Base-by-base conservation (phyloP, 1,140 invertebrate species). In the Temnothorax nylanderi region DNA sequence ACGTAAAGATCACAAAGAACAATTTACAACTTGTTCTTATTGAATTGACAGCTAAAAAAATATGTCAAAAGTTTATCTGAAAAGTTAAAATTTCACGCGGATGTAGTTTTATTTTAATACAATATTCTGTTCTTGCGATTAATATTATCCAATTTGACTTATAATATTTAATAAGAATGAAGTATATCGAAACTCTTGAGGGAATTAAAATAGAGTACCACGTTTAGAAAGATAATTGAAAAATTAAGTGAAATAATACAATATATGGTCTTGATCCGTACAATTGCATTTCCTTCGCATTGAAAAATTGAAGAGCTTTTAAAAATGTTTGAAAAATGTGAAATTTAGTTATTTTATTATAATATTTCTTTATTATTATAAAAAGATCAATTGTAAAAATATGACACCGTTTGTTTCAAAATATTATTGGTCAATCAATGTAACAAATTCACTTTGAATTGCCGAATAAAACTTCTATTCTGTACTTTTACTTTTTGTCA, bases 401-500 rank as follows among this genome's bases (percentile, higher is more conserved):
- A 16, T 54, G 4, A 47, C 58, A 47, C 10, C 26, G 47, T 47
- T 60, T 32, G 58, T 64, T n/a, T 16, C 4, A 78, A 65, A 78
- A 65, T 65, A 21, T 62, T 64, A 47, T 77, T 65, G 64, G 1
- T 47, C 60, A 49, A 21, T 47, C 60, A 49, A 21, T 16, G 5
- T 34, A 21, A 78, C 10, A 78, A 64, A 78, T 78, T 65, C 13
- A 47, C 37, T 78, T 78, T 7, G 10, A 32, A 78, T 78, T 21
- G 16, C 32, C 26, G 58, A 78, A 47, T 78, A 78, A 78, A 77
- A 64, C 16, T 44, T 76, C 16, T 26, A 56, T 1, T n/a, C 34
- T 6, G 16, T 32, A 44, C 13, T 34, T 78, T 49, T 65, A 78
- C 18, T 65, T 78, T 78, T 65, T 78, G 58, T 78, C 58, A 65